Conservation (phyloP, 2,888 invertebrate genomes). For the Rotaria socialis region DNA sequence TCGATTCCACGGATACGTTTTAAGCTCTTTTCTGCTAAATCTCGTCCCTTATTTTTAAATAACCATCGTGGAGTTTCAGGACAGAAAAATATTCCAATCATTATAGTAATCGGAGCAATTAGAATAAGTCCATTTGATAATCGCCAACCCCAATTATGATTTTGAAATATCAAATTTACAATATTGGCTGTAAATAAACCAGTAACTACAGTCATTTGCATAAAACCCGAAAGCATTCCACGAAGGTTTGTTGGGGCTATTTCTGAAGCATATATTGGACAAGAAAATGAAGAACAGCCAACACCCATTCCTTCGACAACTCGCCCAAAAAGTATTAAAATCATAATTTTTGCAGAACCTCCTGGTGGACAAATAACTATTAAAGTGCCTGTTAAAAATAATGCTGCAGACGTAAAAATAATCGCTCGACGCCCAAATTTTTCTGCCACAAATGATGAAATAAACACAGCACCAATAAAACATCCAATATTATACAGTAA, state of each 20-base stretch:
- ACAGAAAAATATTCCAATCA: conserved; percentile 20
- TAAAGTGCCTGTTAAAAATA: not conserved
- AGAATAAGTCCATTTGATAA: conserved; percentile 16
- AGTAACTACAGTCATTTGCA: conserved; percentile 22
- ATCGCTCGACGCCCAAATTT: conserved; percentile 2
- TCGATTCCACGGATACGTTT: not conserved
- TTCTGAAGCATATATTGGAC: conserved; percentile 24
- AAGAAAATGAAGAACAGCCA: conserved; percentile 24
- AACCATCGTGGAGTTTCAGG: conserved; percentile 25
- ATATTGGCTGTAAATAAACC: conserved; percentile 3
- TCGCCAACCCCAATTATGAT: not conserved
- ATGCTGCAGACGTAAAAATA: not conserved
- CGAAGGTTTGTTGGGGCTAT: not conserved
- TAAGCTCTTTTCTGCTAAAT: not conserved
- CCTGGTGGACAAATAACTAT: conserved; percentile 27
- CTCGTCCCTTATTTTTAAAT: not conserved
- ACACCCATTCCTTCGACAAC: not conserved
- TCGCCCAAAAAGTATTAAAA: not conserved
- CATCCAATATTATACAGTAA: conserved; percentile 22
- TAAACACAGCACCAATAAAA: conserved; percentile 27
- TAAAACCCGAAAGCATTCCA: conserved; percentile 23
- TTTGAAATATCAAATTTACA: not conserved
- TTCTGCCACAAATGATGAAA: conserved; percentile 20
- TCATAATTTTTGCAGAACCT: not conserved
- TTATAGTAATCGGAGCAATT: conserved; percentile 8